These are phyloP conservation scores for Lithobates sylvaticus DNA, from an alignment of 2,797 vertebrate genomes.

Conservation along the genomic window DNA sequence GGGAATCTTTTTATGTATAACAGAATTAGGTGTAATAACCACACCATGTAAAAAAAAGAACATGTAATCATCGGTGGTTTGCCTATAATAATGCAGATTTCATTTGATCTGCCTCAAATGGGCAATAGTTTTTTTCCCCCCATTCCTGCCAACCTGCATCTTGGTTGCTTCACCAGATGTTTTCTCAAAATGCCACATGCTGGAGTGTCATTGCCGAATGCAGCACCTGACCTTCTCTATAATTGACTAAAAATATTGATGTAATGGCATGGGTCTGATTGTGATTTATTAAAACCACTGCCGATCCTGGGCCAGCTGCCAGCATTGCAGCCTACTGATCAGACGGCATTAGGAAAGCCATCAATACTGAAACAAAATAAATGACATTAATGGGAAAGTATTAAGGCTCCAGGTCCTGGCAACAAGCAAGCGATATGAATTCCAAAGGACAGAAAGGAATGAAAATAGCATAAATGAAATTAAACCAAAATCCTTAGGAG, in stretches of 20 bases:
- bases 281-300: conserved; percentile 99
- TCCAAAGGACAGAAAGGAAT: conserved; percentile 77
- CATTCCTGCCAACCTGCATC: conserved; percentile 78
- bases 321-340: conserved; percentile 94
- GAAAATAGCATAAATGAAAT: conserved; percentile 74
- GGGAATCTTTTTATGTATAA: conserved; percentile 91
- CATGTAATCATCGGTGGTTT: conserved; percentile 84
- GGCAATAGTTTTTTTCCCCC: conserved; percentile 82
- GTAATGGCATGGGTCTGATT: conserved; percentile 99
- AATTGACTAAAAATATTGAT: conserved; percentile 99
- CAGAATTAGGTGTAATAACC: conserved; percentile 83
- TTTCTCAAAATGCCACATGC: conserved; percentile 90
- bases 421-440: conserved; percentile 85
- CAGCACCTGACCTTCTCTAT: conserved; percentile 98
- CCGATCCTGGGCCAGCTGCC: conserved; percentile 94
- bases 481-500: conserved; percentile 75
- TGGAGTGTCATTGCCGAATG: conserved; percentile 84
- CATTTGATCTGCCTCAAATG: conserved; percentile 83
- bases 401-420: conserved; percentile 84
- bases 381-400: conserved; percentile 92
- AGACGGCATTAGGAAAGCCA: conserved; percentile 97
- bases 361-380: conserved; percentile 95
- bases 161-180: conserved; percentile 87
- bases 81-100: conserved; percentile 84
- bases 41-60: conserved; percentile 82